Conservation (phyloP, 1,140 invertebrate genomes). For the Drosophila asahinai region DNA sequence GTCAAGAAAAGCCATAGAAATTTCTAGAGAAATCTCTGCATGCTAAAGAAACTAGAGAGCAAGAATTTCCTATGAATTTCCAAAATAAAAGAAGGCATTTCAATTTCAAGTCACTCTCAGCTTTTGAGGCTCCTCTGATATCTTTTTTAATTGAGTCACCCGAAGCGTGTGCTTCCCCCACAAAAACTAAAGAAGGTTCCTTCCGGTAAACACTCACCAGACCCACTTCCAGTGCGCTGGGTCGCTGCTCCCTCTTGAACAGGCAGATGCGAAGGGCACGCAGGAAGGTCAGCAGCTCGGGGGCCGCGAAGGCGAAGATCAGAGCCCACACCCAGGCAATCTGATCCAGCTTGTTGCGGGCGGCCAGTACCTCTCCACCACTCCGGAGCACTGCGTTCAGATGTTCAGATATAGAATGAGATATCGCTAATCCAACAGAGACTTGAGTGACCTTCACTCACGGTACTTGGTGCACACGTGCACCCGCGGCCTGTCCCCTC, state of each 20-base stretch:
- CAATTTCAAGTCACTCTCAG: too few relatives aligned
- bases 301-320: constrained; percentile 93
- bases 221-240: constrained; percentile 72
- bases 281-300: constrained; percentile 94
- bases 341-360: constrained; percentile 88
- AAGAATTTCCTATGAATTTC: too few relatives aligned
- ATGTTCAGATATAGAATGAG: neutral
- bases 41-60: neutral
- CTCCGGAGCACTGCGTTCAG: constrained; percentile 41
- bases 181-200: neutral
- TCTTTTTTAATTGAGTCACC: constrained; percentile 2
- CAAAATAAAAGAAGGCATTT: too few relatives aligned
- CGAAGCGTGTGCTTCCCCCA: neutral
- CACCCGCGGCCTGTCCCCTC: constrained; percentile 89
- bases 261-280: constrained; percentile 94
- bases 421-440: constrained; percentile 2
- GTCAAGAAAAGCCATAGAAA: neutral
- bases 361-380: constrained; percentile 45
- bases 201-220: constrained; percentile 86
- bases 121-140: too few relatives aligned
- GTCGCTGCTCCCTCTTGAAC: constrained; percentile 88
- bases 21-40: neutral
- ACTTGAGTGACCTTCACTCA: constrained; percentile 50
- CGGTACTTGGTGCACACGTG: constrained; percentile 90
- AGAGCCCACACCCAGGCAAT: constrained; percentile 97